Base-by-base conservation (phyloP, 2,888 invertebrate species). In the Parascotia fuliginaria region DNA sequence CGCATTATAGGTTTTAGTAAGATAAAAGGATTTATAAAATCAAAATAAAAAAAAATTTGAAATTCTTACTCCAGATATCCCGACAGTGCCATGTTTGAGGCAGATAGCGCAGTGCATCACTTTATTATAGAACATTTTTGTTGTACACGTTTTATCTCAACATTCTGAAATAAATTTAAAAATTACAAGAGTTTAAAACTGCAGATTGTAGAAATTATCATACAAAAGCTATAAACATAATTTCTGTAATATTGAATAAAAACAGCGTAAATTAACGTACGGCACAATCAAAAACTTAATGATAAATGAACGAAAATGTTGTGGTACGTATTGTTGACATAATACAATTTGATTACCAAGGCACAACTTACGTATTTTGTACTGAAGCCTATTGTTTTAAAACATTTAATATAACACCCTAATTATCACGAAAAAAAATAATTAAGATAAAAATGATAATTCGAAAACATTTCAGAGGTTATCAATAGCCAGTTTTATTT, bases 71-170 rank as follows among this genome's bases (percentile, higher is more conserved):
- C 79, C 77, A 65, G 84, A 81, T 50, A 88, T 66, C 13, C 80
- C 79, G 45, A 75, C 42, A 41, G 71, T 62, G 44, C 85, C 83
- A 79, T 86, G 79, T 66, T 78, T 85, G 44, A 87, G 70, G 76
- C 88, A 90, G 42, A 84, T 65, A 44, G 79, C 84, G 68, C 89
- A 91, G 58, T 89, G 84, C 47, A 89, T 71, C 48, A 88, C 84
- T 72, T 85, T 89, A 62, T 83, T 69, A 69, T 87, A 89, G 49
- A 90, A 89, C 92, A 92, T 92, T 39, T 41, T 50, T n/a, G 58
- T 29, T 43, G 42, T 52, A 59, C 32, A 53, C 22, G 37, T 52
- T 33, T 74, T 78, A 84, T 32, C 75, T 78, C 71, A 79, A 79
- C 89, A 89, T 91, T 64, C 91, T 91, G 81, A 68, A 86, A 85